Base-by-base conservation (phyloP, 2,113 vertebrate species). In the Paralichthys olivaceus region DNA sequence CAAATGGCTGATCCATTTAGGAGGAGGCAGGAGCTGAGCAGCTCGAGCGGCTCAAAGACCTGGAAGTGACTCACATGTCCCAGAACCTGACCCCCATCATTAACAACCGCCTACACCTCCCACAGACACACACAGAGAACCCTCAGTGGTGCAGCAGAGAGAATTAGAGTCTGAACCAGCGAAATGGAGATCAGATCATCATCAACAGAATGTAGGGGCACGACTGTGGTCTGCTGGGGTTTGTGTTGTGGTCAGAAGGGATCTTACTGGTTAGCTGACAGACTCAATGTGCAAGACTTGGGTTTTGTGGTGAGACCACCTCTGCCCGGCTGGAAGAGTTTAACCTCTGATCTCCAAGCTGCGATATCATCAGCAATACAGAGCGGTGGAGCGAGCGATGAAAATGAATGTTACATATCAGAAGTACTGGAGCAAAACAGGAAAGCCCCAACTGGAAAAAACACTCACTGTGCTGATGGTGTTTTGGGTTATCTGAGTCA, bases 401-500 rank as follows among this genome's bases (percentile, higher is more conserved):
- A n/a, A 73, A 8, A 54, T n/a, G 6, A 20, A 25, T 28, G 17
- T 66, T 17, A 1, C n/a, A 0, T 7, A 25, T 59, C 28, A 62
- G 67, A 81, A 22, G 13, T 72, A n/a, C 12, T 17, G 43, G 43
- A 7, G 23, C 43, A 79, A 23, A 84, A 83, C 73, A 71, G 73
- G 68, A 81, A 84, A 75, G 29, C 43, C 43, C 15, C 23, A 20
- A 43, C 20, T 53, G 51, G 51, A 49, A 80, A 83, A 56, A 82
- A 74, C 49, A 63, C n/a, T 58, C 75, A 75, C 37, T 82, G 80
- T 85, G 40, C 53, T 56, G 34, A 6, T 45, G 54, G 53, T 47
- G 66, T 76, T 71, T 45, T 61, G 60, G 72, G 25, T 72, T 56
- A n/a, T 75, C 69, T 83, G 87, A 88, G 69, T 92, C 82, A 83